Base-by-base conservation (phyloP, 2,888 invertebrate species). In the Druceiella hillmani region DNA sequence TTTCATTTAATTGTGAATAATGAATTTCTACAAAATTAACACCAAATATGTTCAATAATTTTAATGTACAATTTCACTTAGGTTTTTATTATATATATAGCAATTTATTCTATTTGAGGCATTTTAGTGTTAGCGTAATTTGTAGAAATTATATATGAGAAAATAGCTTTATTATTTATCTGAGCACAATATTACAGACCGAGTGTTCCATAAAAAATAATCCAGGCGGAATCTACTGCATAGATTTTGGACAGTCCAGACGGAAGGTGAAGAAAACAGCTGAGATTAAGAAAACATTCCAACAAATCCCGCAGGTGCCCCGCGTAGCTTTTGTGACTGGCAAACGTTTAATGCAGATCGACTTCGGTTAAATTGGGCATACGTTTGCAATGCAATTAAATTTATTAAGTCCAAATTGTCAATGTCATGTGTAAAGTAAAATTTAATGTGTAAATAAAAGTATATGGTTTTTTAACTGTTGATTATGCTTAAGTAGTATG, bases 251-350 rank as follows among this genome's bases (percentile, higher is more conserved):
- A 22, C 66, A 65, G 14, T 49, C 66, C 17, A 60, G 74, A 53
- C 56, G 68, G 41, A 65, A 64, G 50, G 50, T 54, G 27, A 62
- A 49, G 25, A 62, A 61, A 52, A 26, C 51, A 6, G 47, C 52
- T 4, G 57, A 59, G 2, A 58, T 59, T 2, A 62, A 58, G 46
- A 61, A 61, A 54, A 62, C 51, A 58, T 54, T 59, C 11, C 62
- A 58, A 30, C 68, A 68, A 51, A 52, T 65, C 36, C 56, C 58
- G 12, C 55, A 52, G 14, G 54, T 70, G 9, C 79, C 79, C 7
- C 71, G 71, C 43, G 61, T 79, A 5, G 67, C 71, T 4, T 79
- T 76, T 50, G 71, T 71, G 12, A 64, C 73, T 17, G 76, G 74
- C 4, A 78, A 68, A 50, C 66, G 64, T 50, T 53, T 79, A 38